Base-by-base conservation (phyloP, 2,113 vertebrate genomes). In the Willisornis vidua region DNA sequence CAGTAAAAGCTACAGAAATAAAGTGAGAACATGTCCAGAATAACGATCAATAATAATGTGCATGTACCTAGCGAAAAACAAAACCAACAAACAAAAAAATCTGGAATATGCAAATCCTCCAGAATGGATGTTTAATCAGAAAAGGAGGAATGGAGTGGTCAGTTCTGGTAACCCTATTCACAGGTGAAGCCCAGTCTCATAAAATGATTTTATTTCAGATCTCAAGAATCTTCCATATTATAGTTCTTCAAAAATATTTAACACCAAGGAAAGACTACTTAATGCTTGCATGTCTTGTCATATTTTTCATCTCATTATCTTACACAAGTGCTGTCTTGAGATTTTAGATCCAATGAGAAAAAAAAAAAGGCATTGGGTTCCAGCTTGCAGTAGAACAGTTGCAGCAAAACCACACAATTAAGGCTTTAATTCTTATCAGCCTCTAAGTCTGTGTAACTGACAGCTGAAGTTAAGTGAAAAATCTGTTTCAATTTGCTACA, bases 261-360 rank as follows among this genome's bases (percentile, higher is more conserved):
- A 83, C 70, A 70, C 15, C 74, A 46, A 35, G 49, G 46, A 78
- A 96, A 88, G 61, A 52, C 12, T 78, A 65, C n/a, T 77, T 96
- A 87, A 92, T 74, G 41, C 25, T 75, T 91, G 58, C 75, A 85
- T 74, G 68, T 84, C 84, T 92, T 92, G 45, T 82, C 71, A 89
- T 86, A 76, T 76, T 92, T 95, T 94, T 93, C 23, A 83, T 88
- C 48, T 88, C 67, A 94, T 92, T 96, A 91, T 82, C 84, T 90
- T 74, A 80, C 11, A 87, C 48, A 78, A 95, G n/a, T 72, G 45
- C 66, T 71, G 15, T 74, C 58, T 86, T n/a, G 66, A 94, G 66
- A 87, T 95, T 94, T 95, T 86, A 68, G 14, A 75, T 76, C 35
- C 66, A 51, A 6, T 66, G 13, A 31, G 41, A 59, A 57, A 24